Percentiles rank a stretch among this genome's conserved stretches.
Conservation (phyloP, 2,113 vertebrate genomes). For the Phalacrocorax aristotelis region DNA sequence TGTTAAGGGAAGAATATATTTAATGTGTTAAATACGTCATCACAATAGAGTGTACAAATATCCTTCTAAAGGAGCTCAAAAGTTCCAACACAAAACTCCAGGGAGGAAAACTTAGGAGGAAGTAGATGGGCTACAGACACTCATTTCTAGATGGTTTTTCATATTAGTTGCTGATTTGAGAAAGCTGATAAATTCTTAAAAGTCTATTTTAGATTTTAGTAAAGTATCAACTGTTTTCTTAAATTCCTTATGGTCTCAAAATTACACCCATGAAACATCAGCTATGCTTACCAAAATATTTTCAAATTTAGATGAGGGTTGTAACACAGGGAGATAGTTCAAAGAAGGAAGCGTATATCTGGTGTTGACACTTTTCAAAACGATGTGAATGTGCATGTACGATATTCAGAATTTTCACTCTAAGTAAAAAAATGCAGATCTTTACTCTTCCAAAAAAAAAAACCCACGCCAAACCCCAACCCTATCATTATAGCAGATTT, state of each 20-base stretch:
- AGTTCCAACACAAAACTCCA: background rate
- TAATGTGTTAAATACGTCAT: background rate
- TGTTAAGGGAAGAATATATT: background rate
- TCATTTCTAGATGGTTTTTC: background rate
- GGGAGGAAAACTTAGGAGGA: background rate
- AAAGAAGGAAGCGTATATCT: constrained; percentile 7
- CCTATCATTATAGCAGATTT: constrained; percentile 34
- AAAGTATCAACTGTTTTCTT: constrained; percentile 43
- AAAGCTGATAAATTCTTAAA: background rate
- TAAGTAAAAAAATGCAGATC: background rate
- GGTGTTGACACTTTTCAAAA: constrained; percentile 53
- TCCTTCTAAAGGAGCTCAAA: background rate
- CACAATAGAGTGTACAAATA: background rate
- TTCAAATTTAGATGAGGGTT: constrained; percentile 51
- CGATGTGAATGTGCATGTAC: constrained; percentile 5
- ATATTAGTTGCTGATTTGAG: background rate
- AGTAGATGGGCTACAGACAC: background rate
- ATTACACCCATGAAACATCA: constrained; percentile 45
- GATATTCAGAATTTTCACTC: constrained; percentile 5
- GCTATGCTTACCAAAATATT: constrained; percentile 61
- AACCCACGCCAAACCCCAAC: background rate
- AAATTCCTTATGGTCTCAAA: constrained; percentile 48
- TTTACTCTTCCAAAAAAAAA: background rate
- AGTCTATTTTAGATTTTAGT: constrained; percentile 30
- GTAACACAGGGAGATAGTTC: constrained; percentile 31